Base-by-base conservation (phyloP, 2,797 vertebrate genomes). In the Amblyraja radiata region DNA sequence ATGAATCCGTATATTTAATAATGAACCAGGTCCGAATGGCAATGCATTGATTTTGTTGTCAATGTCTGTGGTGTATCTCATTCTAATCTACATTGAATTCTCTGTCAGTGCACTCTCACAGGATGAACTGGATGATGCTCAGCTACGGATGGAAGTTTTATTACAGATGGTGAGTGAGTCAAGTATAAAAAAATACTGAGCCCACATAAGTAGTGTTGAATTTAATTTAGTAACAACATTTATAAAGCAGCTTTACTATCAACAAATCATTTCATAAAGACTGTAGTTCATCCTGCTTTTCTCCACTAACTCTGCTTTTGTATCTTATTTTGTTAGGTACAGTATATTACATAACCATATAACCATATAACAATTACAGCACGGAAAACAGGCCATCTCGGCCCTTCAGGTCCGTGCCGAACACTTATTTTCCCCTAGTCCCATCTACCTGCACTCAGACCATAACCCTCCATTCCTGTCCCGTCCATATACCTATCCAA, bases 121-220 rank as follows among this genome's bases (percentile, higher is more conserved):
- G 94, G 98, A 99, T 76, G 98, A 99, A 94, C 98, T 98, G 95
- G 98, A 99, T 9, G 98, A 99, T 88, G 96, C 96, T 71, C 98
- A 98, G 94, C 95, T 99, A 94, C 97, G 97, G 95, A 97, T 99
- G 95, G 98, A 98, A 94, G 98, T 98, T 94, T 98, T 99, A 68
- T 95, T 98, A 94, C 98, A 98, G 94, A 97, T 98, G 97, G 98
- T 98, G 94, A 97, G 97, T 95, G 94, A 93, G 93, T 80, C 73
- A 90, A 68, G 21, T 32, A 23, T 16, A 71, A 71, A 71, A 23
- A 71, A 90, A 71, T 54, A 32, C 86, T 63, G 7, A 7, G 18
- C 61, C 13, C 13, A 65, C 28, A 32, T 21, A 16, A 81, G 1
- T 81, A 25, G 25, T 63, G n/a, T 46, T 83, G 10, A 28, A 28